Conservation (phyloP, 2,888 invertebrate genomes). For the Melipona bicolor region DNA sequence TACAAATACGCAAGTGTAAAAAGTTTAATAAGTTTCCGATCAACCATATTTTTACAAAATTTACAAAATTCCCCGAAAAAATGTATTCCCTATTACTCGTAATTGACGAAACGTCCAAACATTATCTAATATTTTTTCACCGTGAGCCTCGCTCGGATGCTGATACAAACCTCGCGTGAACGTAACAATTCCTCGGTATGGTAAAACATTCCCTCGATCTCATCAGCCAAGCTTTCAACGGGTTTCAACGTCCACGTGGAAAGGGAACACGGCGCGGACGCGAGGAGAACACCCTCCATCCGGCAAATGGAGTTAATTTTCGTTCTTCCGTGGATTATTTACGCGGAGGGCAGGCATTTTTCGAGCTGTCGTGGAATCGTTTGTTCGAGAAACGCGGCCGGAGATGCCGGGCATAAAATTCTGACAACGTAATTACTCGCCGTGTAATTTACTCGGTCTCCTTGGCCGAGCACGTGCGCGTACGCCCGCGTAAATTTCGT, state of each 20-base stretch:
- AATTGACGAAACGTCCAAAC: neutral
- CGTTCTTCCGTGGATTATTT: slow-evolving; percentile 31
- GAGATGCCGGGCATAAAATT: slow-evolving; percentile 39
- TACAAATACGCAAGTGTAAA: too few species aligned
- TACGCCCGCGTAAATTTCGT: slow-evolving; percentile 32
- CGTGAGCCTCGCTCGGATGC: neutral
- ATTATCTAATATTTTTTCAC: neutral
- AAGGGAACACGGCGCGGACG: neutral
- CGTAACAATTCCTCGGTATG: neutral
- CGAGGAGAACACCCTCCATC: neutral
- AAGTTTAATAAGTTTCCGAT: too few species aligned
- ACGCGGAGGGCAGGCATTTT: slow-evolving; percentile 9
- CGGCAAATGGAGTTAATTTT: slow-evolving; percentile 27
- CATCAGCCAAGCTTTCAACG: neutral
- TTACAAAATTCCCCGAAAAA: too few species aligned
- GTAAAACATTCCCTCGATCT: neutral
- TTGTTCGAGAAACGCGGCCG: slow-evolving; percentile 19
- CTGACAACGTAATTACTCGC: slow-evolving; percentile 62
- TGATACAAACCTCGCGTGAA: neutral
- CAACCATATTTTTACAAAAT: too few species aligned
- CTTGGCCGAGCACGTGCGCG: slow-evolving; percentile 13
- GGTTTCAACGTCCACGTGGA: neutral
- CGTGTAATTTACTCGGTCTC: slow-evolving; percentile 44
- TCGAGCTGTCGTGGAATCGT: slow-evolving; percentile 35
- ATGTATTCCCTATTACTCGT: too few species aligned